These are phyloP conservation scores for Operophtera brumata DNA, from an alignment of 2,888 invertebrate species.

Conservation along the genomic window DNA sequence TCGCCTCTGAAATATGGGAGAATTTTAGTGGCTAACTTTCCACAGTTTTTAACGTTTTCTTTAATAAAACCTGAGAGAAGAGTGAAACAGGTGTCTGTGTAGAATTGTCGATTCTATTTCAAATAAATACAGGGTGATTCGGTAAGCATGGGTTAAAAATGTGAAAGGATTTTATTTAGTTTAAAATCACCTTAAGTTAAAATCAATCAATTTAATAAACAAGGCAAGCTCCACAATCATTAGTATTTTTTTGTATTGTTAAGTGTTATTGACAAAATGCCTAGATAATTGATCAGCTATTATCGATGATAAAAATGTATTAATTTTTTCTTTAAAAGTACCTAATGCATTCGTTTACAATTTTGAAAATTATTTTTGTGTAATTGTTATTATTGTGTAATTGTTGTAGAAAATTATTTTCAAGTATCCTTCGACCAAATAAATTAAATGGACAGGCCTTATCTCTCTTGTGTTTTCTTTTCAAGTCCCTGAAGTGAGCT, in stretches of 20 bases:
- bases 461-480: constrained; percentile 18
- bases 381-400: constrained; percentile 20
- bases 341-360: constrained; percentile 14
- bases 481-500: constrained; percentile 10
- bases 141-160: not conserved
- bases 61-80: too few species aligned
- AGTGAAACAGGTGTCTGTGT: too few species aligned
- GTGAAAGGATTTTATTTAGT: constrained; percentile 52
- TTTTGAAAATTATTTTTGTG: constrained; percentile 18
- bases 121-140: not conserved
- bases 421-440: constrained; percentile 24
- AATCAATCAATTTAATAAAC: not conserved
- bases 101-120: not conserved
- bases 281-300: constrained; percentile 7
- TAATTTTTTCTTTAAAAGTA: constrained; percentile 12
- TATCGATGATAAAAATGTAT: constrained; percentile 13
- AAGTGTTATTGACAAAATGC: constrained; percentile 19
- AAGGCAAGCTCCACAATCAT: constrained; percentile 13
- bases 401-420: constrained; percentile 10
- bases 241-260: constrained; percentile 6
- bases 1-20: too few species aligned
- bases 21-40: too few species aligned
- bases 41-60: too few species aligned
- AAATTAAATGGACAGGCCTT: constrained; percentile 19
- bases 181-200: not conserved